Evolutionary conservation across 2,888 invertebrate species (phyloP), one percentile per base, ranked within the genome.

Genomic region (Netelia virgata): DNA sequence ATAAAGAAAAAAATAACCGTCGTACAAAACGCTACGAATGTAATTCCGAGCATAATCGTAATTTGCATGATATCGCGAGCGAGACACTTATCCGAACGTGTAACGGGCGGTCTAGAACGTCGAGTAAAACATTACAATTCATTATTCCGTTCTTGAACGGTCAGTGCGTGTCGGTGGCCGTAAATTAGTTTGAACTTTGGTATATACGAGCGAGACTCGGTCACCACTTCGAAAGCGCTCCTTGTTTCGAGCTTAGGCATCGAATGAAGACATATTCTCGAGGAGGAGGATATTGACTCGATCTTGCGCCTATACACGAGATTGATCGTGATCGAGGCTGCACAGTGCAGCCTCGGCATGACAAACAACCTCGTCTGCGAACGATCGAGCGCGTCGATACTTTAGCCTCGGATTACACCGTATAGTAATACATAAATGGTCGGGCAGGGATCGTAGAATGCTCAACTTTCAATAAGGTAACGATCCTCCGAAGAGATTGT

Each of bases 381-480:
- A 36, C 36, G 36, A 36, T 36, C 70, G 75, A 66, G 50, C n/a
- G 59, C 20, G 47, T 77, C 59, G 69, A 28, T 43, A 59, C 36
- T 36, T 11, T 50, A 28, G 61, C 43, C 59, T 57, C 57, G 50
- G 1, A n/a, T 36, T 73, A 43, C 28, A 47, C 41, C 11, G 8
- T 61, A 61, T n/a, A 61, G n/a, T 14, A 14, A 57, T 61, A 18
- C 18, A 61, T 28, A 28, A 28, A 28, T 2, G 61, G 36, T 50
- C 50, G 68, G 68, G 72, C 50, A 59, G 70, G 59, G 66, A 72
- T 79, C 78, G 61, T 57, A 72, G 50, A 47, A 83, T 70, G 64
- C 59, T 80, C 61, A 76, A 72, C 80, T 72, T 80, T 80, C 83
- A 80, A 80, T 76, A 68, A 80, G 80, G 80, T 76, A 84, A 80